Evolutionary conservation across 2,113 vertebrate genomes (phyloP).

Genomic region (Ceyx cyanopectus): DNA sequence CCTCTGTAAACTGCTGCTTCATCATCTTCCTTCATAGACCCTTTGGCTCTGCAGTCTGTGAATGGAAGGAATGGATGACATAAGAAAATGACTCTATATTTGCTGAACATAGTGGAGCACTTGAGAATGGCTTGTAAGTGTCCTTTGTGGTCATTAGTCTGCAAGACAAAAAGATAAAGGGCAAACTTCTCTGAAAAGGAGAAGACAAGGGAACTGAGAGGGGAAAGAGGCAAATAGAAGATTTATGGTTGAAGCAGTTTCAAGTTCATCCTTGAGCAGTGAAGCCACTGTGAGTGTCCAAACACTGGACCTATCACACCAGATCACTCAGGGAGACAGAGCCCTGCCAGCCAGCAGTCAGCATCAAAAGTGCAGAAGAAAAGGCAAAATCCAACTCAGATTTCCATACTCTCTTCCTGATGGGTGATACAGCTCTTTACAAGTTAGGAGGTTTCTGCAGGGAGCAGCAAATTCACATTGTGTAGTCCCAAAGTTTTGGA

Average conservation of each 20-base stretch:
- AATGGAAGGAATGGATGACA: not conserved
- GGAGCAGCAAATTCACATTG: accelerated
- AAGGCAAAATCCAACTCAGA: not conserved
- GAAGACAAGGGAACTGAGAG: not conserved
- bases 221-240: not conserved
- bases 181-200: not conserved
- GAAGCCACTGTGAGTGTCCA: not conserved
- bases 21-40: not conserved
- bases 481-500: not conserved
- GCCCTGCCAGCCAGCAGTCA: not conserved
- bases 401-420: not conserved
- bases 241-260: not conserved
- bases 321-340: not conserved
- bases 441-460: not conserved
- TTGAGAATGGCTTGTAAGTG: not conserved
- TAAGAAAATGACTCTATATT: not conserved
- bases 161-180: not conserved
- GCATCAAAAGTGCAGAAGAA: not conserved
- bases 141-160: not conserved
- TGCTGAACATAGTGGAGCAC: not conserved
- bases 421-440: not conserved
- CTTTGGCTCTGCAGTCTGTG: not conserved
- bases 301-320: not conserved
- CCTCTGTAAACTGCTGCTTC: not conserved
- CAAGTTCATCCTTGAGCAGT: not conserved